These are phyloP conservation scores for Poeciliopsis gracilis DNA, from an alignment of 2,797 vertebrate species.

Conservation along the genomic window DNA sequence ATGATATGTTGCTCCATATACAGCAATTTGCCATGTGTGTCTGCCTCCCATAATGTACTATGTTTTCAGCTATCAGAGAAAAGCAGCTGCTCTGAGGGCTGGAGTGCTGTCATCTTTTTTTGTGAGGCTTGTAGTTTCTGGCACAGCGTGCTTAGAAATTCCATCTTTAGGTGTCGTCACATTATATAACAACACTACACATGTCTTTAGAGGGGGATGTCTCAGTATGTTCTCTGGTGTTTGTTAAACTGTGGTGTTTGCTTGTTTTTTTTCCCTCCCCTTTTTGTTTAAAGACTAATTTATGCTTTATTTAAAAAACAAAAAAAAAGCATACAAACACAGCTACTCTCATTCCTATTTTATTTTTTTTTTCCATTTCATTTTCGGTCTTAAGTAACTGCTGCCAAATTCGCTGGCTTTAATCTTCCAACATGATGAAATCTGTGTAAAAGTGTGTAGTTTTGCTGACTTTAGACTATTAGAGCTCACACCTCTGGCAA, in stretches of 20 bases:
- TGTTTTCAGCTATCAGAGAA: conserved; percentile 34
- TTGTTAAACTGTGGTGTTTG: conserved; percentile 7
- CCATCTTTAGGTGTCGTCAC: conserved; percentile 21
- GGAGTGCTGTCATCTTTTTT: conserved; percentile 36
- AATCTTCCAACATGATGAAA: conserved; percentile 15
- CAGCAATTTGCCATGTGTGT: conserved; percentile 26
- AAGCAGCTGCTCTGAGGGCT: conserved; percentile 46
- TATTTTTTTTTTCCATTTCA: neutral
- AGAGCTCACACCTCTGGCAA: conserved; percentile 28
- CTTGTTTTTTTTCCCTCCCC: conserved; percentile 8
- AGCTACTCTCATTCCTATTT: conserved; percentile 4
- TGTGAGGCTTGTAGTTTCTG: conserved; percentile 45
- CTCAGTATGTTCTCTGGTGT: conserved; percentile 3
- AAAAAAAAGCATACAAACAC: neutral
- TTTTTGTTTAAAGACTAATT: conserved; percentile 8
- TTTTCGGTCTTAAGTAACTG: neutral
- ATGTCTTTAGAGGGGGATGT: conserved; percentile 11
- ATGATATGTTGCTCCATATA: conserved; percentile 1
- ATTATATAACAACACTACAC: conserved; percentile 21
- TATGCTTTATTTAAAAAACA: neutral
- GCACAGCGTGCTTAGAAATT: conserved; percentile 31
- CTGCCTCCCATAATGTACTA: neutral
- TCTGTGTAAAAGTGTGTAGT: conserved; percentile 27
- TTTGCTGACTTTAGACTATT: conserved; percentile 32
- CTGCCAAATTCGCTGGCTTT: conserved; percentile 4